A percentile compares a stretch with the other conserved stretches of the same genome.
These are phyloP conservation scores for Rhyacophila evoluta DNA, from an alignment of 2,888 invertebrate species.

Conservation along the genomic window DNA sequence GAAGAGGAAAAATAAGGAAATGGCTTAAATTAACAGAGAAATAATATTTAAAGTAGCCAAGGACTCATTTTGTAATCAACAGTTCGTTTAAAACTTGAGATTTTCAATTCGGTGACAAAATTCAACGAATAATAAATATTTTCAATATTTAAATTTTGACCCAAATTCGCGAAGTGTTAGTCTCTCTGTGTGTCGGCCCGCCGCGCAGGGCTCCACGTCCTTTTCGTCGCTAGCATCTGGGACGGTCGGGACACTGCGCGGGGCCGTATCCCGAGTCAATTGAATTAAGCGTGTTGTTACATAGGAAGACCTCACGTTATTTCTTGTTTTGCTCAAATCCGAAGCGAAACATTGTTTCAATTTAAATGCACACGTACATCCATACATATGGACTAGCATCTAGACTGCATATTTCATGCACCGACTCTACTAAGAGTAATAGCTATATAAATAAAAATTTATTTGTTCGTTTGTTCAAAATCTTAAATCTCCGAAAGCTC, in stretches of 20 bases:
- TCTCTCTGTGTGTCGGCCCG: neutral
- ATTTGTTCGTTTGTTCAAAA: too few species aligned
- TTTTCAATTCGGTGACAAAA: neutral
- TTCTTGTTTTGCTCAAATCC: conserved; percentile 28
- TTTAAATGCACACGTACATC: neutral
- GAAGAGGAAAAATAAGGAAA: too few species aligned
- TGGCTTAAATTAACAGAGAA: too few species aligned
- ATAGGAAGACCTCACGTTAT: neutral
- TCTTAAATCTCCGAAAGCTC: too few species aligned
- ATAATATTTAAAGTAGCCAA: neutral
- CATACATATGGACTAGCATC: neutral
- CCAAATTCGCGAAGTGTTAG: neutral
- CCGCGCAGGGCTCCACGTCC: neutral
- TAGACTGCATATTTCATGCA: neutral
- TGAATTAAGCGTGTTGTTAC: neutral
- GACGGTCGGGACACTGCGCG: neutral
- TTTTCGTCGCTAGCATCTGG: neutral
- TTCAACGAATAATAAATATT: neutral
- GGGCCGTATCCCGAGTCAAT: conserved; percentile 26
- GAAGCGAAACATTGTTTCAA: conserved; percentile 10
- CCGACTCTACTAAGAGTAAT: neutral
- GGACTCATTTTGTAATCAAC: neutral
- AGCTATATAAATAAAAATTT: neutral
- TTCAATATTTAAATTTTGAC: neutral
- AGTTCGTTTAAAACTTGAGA: neutral